Evolutionary conservation across 1,140 invertebrate genomes (phyloP).

Genomic region (Vanessa tameamea): DNA sequence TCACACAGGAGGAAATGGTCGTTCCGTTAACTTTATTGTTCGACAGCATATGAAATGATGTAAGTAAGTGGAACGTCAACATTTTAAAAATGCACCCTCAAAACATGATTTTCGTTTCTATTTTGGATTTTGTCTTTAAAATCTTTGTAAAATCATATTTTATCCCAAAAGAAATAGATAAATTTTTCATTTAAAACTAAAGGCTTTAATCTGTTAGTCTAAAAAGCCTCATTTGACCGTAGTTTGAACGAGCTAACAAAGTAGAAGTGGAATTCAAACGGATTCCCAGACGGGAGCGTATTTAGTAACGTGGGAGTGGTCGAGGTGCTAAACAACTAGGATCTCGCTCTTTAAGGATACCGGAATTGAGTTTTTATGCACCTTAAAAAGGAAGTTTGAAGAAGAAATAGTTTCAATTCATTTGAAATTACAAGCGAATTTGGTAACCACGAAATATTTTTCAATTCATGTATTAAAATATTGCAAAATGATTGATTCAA

Average conservation of each 20-base stretch:
- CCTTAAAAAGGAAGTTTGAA: slow-evolving; percentile 34
- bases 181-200: background rate
- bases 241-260: slow-evolving; percentile 21
- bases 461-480: too few relatives aligned
- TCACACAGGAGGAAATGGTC: background rate
- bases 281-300: slow-evolving; percentile 59
- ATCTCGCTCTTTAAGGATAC: slow-evolving; percentile 45
- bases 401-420: slow-evolving; percentile 17
- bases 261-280: slow-evolving; percentile 26
- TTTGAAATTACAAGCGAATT: too few relatives aligned
- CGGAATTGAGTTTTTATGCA: slow-evolving; percentile 38
- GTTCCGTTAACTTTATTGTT: background rate
- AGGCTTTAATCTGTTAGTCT: background rate
- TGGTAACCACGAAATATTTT: background rate
- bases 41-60: background rate
- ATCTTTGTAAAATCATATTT: too few relatives aligned
- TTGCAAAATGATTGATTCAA: too few relatives aligned
- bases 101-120: too few relatives aligned
- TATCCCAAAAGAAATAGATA: background rate
- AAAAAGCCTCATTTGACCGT: slow-evolving; percentile 13
- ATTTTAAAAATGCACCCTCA: too few relatives aligned
- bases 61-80: background rate
- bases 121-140: too few relatives aligned
- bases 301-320: slow-evolving; percentile 64
- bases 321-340: slow-evolving; percentile 71